Conservation (phyloP, 1,140 invertebrate species). For the Sycobia sp. region DNA sequence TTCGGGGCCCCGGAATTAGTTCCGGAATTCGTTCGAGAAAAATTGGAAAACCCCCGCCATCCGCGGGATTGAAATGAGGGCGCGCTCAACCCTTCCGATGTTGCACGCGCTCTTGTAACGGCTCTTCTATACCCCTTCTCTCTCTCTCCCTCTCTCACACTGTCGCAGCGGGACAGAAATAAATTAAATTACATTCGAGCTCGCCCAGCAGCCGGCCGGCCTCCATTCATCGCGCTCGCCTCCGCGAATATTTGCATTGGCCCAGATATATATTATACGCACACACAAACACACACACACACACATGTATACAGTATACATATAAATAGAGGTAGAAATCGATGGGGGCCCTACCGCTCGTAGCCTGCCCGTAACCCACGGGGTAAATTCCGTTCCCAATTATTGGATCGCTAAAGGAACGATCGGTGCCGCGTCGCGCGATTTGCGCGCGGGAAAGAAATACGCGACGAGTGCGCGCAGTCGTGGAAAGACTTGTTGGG, state of each 20-base stretch:
- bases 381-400: no score
- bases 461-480: no score
- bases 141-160: not conserved
- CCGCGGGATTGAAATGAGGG: slow-evolving; percentile 35
- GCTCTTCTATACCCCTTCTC: not conserved
- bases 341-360: no score
- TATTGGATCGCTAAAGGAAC: no score
- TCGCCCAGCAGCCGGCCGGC: not conserved
- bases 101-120: not conserved
- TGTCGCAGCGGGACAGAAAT: slow-evolving; percentile 29
- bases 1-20: slow-evolving; percentile 48
- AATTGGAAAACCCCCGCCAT: slow-evolving; percentile 58
- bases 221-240: not conserved
- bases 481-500: no score
- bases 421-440: no score
- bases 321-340: no score
- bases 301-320: no score
- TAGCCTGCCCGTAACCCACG: no score
- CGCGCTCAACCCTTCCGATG: slow-evolving; percentile 49
- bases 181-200: slow-evolving; percentile 45
- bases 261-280: slow-evolving; percentile 22
- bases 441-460: no score
- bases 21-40: slow-evolving; percentile 51
- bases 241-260: slow-evolving; percentile 44
- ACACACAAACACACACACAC: no score